These are phyloP conservation scores for Melanerpes formicivorus DNA, from an alignment of 2,113 vertebrate genomes.

Conservation along the genomic window DNA sequence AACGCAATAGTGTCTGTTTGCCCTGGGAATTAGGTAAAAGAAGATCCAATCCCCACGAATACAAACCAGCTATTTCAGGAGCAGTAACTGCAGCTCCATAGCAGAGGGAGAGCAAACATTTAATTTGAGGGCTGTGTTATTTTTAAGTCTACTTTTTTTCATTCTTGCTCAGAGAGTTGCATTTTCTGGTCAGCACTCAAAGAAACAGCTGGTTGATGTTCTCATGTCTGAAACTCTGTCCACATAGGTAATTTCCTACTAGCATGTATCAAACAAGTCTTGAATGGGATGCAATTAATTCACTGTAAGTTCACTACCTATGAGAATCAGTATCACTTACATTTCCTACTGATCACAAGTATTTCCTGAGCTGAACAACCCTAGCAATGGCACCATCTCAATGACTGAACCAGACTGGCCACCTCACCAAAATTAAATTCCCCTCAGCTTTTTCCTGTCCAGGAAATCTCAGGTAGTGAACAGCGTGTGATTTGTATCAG, in stretches of 20 bases:
- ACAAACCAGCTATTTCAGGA: slow-evolving; percentile 45
- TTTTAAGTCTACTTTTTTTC: background rate
- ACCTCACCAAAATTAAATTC: background rate
- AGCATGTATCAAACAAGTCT: background rate
- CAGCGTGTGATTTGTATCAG: background rate
- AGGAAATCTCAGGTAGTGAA: background rate
- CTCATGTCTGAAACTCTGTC: background rate
- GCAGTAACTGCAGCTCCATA: background rate
- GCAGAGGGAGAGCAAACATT: slow-evolving; percentile 32
- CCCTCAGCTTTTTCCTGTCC: background rate
- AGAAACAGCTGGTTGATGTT: background rate
- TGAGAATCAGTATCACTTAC: background rate
- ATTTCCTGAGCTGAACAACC: background rate
- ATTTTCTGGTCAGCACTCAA: background rate
- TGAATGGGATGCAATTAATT: background rate
- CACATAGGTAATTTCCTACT: background rate
- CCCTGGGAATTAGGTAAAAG: slow-evolving; percentile 31
- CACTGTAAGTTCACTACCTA: background rate
- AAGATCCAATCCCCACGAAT: slow-evolving; percentile 18
- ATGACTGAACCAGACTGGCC: background rate
- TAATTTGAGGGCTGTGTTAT: background rate
- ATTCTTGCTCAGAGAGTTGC: background rate
- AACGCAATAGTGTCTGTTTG: slow-evolving; percentile 6
- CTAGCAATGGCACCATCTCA: background rate
- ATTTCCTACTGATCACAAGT: background rate